phyloP scores from a whole-genome alignment of 2,797 vertebrate species.

The Hippoglossus hippoglossus region DNA sequence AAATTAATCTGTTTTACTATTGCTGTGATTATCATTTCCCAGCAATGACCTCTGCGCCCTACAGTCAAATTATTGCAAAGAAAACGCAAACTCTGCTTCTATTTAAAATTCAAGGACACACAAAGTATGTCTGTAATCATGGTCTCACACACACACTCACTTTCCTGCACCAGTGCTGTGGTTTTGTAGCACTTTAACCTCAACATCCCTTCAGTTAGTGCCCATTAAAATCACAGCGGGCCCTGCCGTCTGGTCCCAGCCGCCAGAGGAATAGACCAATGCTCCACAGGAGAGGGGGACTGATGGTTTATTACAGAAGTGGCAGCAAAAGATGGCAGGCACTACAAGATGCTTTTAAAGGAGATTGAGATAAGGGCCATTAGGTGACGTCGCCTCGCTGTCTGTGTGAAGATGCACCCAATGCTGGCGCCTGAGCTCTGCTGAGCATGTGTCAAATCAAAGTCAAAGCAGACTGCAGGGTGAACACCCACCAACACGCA shows the following conservation, averaged over 20 bases:
- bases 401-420: constrained; percentile 90
- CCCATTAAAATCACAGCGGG: constrained; percentile 71
- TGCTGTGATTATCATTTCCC: neutral
- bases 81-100: constrained; percentile 7
- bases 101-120: constrained; percentile 21
- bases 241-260: constrained; percentile 58
- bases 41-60: neutral
- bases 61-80: neutral
- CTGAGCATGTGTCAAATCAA: constrained; percentile 89
- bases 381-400: constrained; percentile 90
- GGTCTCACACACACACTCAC: constrained; percentile 4
- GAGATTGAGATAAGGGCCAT: constrained; percentile 93
- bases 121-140: constrained; percentile 23
- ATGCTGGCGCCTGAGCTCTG: constrained; percentile 84
- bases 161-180: constrained; percentile 44
- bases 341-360: constrained; percentile 94
- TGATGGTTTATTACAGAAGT: constrained; percentile 85
- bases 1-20: neutral
- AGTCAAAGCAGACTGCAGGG: constrained; percentile 82
- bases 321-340: constrained; percentile 84
- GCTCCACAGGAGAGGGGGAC: constrained; percentile 27
- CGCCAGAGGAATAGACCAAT: constrained; percentile 28
- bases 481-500: constrained; percentile 47
- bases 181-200: constrained; percentile 72
- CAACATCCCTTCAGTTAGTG: constrained; percentile 63